Base-by-base conservation (phyloP, 2,113 vertebrate genomes). In the Greenwoodochromis staneri region DNA sequence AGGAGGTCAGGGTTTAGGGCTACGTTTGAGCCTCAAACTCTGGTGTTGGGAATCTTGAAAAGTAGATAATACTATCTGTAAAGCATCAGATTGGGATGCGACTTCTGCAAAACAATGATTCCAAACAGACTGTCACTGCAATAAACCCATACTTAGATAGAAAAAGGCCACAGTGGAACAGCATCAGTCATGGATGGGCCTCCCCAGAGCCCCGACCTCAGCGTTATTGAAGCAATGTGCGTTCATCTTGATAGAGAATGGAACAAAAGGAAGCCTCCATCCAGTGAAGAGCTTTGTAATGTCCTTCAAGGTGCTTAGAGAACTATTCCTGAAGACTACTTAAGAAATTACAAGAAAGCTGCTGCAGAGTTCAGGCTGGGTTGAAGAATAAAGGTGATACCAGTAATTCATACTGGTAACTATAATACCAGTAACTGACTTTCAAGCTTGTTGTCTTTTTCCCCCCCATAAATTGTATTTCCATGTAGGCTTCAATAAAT, bases 291-390 rank as follows among this genome's bases (percentile, higher is more conserved):
- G 61, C 34, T 66, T 66, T 66, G 19, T n/a, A 66, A n/a, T 38
- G 34, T 66, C 61, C 34, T 38, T 66, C 10, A 38, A 66, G 10
- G 34, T n/a, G 31, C 61, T 38, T 38, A n/a, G 17, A 66, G 61
- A 66, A 38, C 31, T 66, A 38, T 38, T 66, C 34, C 19, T 36
- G 17, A 66, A 66, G 61, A n/a, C 61, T 12, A 66, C 61, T 38
- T 66, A 66, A 66, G 34, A 66, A 66, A 66, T 38, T 38, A 66
- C 19, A 38, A 63, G 61, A 66, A 38, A 66, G 61, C 34, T 66
- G 34, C 34, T 12, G 31, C 31, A 38, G 61, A 63, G 17, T 36
- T 63, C 59, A 36, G 59, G 17, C 31, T 63, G 17, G 31, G 59
- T 63, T 63, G 17, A 63, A 63, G 31, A 66, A 38, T 8, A 38